These are phyloP conservation scores for Colinus virginianus DNA, from an alignment of 2,113 vertebrate genomes.

Conservation along the genomic window DNA sequence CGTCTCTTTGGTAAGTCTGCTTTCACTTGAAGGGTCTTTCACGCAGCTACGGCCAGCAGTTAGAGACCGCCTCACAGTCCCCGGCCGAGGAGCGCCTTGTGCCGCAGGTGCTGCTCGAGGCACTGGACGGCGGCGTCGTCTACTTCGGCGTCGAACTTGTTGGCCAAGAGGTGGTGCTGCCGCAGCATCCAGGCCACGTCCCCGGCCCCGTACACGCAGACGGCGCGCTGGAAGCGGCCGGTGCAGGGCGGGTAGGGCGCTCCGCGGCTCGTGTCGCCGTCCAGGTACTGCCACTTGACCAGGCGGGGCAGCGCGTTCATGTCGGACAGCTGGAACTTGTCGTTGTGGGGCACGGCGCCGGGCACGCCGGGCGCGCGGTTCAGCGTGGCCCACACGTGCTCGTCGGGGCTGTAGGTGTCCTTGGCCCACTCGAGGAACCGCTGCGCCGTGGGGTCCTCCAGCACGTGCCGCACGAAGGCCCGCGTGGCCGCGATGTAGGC, in stretches of 20 bases:
- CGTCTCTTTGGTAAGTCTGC: background rate
- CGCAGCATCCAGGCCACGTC: conserved; percentile 87
- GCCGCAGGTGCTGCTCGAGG: conserved; percentile 84
- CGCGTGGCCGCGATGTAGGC: conserved; percentile 87
- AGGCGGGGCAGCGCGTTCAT: conserved; percentile 85
- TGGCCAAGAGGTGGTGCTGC: conserved; percentile 89
- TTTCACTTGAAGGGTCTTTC: background rate
- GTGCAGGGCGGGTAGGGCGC: conserved; percentile 86
- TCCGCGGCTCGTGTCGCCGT: conserved; percentile 81
- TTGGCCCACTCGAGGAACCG: conserved; percentile 87
- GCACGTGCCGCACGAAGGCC: conserved; percentile 84
- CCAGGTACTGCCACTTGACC: conserved; percentile 85
- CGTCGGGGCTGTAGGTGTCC: conserved; percentile 93
- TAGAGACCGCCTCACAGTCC: conserved; percentile 37
- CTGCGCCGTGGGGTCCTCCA: conserved; percentile 66
- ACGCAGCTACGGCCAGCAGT: background rate
- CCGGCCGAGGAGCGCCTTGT: conserved; percentile 76
- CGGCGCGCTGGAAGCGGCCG: conserved; percentile 76
- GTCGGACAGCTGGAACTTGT: conserved; percentile 86
- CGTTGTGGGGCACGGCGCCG: conserved; percentile 74
- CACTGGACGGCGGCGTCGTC: conserved; percentile 86
- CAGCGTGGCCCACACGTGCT: conserved; percentile 93
- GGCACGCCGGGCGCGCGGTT: conserved; percentile 86
- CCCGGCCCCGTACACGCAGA: conserved; percentile 89
- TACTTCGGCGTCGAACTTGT: conserved; percentile 90